A percentile compares a stretch with the other conserved stretches of the same genome.
Evolutionary conservation across 2,888 invertebrate species (phyloP).

Genomic region (Thalpophila matura): DNA sequence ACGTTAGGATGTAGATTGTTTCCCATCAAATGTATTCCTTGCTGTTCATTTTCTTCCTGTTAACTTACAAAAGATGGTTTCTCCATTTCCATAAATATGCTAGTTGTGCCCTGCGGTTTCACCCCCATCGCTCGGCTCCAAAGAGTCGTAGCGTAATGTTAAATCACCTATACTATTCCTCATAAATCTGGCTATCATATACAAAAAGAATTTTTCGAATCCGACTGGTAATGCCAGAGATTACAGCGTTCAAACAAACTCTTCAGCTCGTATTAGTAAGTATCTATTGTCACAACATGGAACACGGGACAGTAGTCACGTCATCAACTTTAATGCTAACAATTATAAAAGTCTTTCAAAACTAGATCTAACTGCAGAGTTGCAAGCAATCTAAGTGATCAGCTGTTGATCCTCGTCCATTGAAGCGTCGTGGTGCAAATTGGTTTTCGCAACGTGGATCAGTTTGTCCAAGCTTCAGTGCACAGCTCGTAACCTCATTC

Average conservation of each 20-base stretch:
- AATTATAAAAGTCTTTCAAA: constrained; percentile 23
- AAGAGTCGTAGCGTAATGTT: too few relatives aligned
- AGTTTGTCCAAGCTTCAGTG: constrained; percentile 54
- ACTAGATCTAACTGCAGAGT: constrained; percentile 7
- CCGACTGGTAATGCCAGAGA: too few relatives aligned
- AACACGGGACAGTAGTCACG: constrained; percentile 10
- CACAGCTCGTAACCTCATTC: constrained; percentile 54
- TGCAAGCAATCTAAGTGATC: constrained; percentile 37
- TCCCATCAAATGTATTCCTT: constrained; percentile 6
- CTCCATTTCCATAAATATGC: constrained; percentile 12
- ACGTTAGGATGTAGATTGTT: constrained; percentile 5
- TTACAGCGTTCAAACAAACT: neutral
- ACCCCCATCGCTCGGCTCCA: too few relatives aligned
- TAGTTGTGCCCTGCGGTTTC: too few relatives aligned
- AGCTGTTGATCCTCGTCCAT: constrained; percentile 46
- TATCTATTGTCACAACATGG: too few relatives aligned
- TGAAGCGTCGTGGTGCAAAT: constrained; percentile 52
- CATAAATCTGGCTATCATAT: too few relatives aligned
- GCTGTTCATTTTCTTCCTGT: neutral
- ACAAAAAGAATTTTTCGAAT: too few relatives aligned
- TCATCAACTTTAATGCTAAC: constrained; percentile 6
- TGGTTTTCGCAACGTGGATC: constrained; percentile 44
- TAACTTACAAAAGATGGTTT: neutral
- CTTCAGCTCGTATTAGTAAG: too few relatives aligned
- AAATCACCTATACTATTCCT: too few relatives aligned